These are phyloP conservation scores for Tragulus kanchil DNA, from an alignment of 2,113 vertebrate species.

Conservation along the genomic window DNA sequence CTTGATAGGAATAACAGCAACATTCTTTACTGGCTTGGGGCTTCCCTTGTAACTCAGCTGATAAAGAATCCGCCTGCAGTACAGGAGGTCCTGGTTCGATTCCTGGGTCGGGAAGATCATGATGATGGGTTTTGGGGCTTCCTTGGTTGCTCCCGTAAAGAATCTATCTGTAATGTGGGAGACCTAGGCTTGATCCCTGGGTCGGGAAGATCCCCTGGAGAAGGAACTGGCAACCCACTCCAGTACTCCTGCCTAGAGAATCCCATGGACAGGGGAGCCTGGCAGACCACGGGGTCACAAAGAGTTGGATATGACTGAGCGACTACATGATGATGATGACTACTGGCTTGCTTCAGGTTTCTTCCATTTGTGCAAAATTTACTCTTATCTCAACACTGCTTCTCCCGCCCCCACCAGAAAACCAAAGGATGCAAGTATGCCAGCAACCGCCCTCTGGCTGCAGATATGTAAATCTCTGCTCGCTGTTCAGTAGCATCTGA, in stretches of 20 bases:
- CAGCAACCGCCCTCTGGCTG: constrained; percentile 45
- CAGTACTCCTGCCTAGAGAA: neutral
- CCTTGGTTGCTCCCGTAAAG: neutral
- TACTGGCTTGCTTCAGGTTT: constrained; percentile 2
- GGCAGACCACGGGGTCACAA: neutral
- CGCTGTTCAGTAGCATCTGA: constrained; percentile 56
- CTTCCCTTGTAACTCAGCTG: no score
- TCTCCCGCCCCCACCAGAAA: constrained; percentile 48
- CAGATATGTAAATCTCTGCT: constrained; percentile 45
- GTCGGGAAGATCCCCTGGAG: neutral
- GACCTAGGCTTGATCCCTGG: neutral
- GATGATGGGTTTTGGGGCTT: no score
- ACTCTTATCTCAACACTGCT: neutral
- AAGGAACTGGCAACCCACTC: neutral
- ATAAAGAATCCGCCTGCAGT: no score
- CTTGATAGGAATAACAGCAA: no score
- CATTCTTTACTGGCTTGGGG: neutral
- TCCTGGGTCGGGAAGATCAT: no score
- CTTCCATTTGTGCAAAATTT: constrained; percentile 52
- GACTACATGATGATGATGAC: neutral
- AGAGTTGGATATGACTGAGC: neutral
- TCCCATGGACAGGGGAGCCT: neutral
- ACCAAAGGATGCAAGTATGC: constrained; percentile 51
- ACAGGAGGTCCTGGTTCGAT: no score
- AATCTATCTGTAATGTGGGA: neutral